These are phyloP conservation scores for Mesoclemmys tuberculata DNA, from an alignment of 2,113 vertebrate species.

Conservation along the genomic window DNA sequence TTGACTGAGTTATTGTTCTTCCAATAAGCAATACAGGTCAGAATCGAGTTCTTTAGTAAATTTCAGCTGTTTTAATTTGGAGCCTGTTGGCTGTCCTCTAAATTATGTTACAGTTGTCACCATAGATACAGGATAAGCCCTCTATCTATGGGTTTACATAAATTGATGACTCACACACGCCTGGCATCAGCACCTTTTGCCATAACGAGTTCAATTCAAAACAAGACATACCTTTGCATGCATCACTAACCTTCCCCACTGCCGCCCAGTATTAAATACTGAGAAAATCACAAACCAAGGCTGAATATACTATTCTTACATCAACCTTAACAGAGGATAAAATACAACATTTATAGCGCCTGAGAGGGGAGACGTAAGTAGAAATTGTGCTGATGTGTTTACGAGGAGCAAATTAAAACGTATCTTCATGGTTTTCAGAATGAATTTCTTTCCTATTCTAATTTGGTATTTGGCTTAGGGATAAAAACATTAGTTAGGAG, in stretches of 20 bases:
- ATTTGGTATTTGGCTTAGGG: neutral
- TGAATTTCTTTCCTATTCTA: neutral
- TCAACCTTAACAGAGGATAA: neutral
- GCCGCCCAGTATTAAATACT: neutral
- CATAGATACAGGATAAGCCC: neutral
- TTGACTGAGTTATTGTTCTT: neutral
- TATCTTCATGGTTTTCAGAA: neutral
- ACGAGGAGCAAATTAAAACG: neutral
- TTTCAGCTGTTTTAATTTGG: neutral
- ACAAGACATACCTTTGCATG: neutral
- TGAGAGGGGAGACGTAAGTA: neutral
- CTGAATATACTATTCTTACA: neutral
- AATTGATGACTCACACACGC: neutral
- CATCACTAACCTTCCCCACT: neutral
- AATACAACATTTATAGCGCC: neutral
- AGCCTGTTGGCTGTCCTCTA: neutral
- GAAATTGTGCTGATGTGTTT: neutral
- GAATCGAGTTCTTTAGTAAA: neutral
- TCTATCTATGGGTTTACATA: neutral
- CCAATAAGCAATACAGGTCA: neutral
- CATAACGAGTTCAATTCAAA: neutral
- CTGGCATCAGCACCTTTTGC: neutral
- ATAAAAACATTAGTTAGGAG: slow-evolving; percentile 10
- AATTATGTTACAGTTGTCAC: neutral
- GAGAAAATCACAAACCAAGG: neutral